A percentile compares a stretch with the other conserved stretches of the same genome.
Conservation (phyloP, 2,888 invertebrate species). For the Miltochrista miniata region DNA sequence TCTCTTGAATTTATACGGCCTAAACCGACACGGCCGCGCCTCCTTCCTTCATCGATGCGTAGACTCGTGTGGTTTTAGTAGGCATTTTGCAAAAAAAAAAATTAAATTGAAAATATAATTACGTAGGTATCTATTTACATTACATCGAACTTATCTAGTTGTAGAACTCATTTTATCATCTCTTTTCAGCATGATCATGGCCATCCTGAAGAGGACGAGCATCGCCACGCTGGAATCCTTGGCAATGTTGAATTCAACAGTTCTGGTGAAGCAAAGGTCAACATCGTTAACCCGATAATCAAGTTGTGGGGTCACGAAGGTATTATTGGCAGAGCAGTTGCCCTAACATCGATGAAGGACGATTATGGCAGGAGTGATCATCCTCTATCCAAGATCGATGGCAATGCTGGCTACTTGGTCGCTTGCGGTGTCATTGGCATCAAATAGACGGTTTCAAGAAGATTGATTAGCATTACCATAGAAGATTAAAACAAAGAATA, state of each 20-base stretch:
- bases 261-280: conserved; percentile 80
- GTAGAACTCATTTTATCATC: background rate
- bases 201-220: conserved; percentile 84
- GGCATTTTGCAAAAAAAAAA: too few species aligned
- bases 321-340: conserved; percentile 90
- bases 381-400: conserved; percentile 89
- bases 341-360: conserved; percentile 89
- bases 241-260: conserved; percentile 89
- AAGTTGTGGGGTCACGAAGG: conserved; percentile 85
- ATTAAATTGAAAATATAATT: too few species aligned
- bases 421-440: conserved; percentile 93
- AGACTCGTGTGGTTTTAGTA: too few species aligned
- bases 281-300: conserved; percentile 85
- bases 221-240: conserved; percentile 92
- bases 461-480: too few species aligned
- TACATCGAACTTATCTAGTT: background rate
- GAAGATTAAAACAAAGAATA: too few species aligned
- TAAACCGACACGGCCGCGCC: too few species aligned
- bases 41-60: too few species aligned
- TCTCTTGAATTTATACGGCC: too few species aligned
- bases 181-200: conserved; percentile 87
- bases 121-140: too few species aligned
- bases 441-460: conserved; percentile 82
- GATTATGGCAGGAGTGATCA: conserved; percentile 90
- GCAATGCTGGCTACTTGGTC: conserved; percentile 91